Conservation (phyloP, 2,888 invertebrate genomes). For the Lordiphosa andalusiaca region DNA sequence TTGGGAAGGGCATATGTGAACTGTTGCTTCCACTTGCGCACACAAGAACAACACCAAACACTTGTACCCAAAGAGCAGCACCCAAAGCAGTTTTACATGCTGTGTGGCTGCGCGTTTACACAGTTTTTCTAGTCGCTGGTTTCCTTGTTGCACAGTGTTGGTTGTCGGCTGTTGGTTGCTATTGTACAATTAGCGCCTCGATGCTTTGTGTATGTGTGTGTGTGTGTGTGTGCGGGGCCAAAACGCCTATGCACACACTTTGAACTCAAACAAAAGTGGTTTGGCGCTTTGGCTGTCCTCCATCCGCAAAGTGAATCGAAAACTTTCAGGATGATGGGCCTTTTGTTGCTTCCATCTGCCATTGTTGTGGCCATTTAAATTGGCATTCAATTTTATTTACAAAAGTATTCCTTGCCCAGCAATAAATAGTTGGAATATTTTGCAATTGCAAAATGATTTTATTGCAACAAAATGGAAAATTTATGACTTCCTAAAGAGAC, state of each 20-base stretch:
- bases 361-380: conserved; percentile 69
- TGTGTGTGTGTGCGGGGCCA: conserved; percentile 14
- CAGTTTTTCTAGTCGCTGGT: conserved; percentile 46
- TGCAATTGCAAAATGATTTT: conserved; percentile 73
- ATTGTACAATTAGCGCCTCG: conserved; percentile 64
- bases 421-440: conserved; percentile 59
- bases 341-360: conserved; percentile 46
- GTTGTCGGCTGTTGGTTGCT: conserved; percentile 22
- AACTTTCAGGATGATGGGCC: conserved; percentile 50
- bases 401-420: conserved; percentile 7
- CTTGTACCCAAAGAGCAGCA: conserved; percentile 21
- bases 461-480: conserved; percentile 64
- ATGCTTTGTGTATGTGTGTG: conserved; percentile 2
- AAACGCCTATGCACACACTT: background rate
- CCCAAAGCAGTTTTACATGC: conserved; percentile 62
- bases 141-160: conserved; percentile 11
- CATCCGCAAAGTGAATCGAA: conserved; percentile 23
- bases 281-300: conserved; percentile 40
- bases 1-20: background rate
- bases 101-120: conserved; percentile 50
- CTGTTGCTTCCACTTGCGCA: conserved; percentile 20
- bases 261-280: conserved; percentile 60
- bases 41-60: conserved; percentile 20
- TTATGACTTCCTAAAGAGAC: conserved; percentile 58
- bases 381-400: conserved; percentile 53